Base-by-base conservation (phyloP, 2,113 vertebrate genomes). In the Ancistrus triradiatus region DNA sequence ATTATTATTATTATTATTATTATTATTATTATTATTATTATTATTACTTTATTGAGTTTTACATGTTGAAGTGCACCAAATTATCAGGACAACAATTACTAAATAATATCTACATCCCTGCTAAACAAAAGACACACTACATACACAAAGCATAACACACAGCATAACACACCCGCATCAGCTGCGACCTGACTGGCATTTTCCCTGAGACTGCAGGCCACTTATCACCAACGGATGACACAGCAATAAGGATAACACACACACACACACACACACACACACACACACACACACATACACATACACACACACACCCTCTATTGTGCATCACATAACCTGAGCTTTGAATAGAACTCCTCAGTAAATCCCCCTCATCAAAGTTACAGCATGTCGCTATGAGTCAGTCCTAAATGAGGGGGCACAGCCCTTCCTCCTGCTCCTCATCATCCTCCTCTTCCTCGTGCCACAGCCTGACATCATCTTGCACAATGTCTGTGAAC, bases 201-300 rank as follows among this genome's bases (percentile, higher is more conserved):
- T 46, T 52, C 56, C 35, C 9, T 49, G 10, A 19, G 18, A 27
- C 17, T 55, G 19, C 42, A 28, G 53, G 66, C 53, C 67, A 37
- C n/a, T 47, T 38, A 28, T 19, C 10, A 25, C 40, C 44, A 57
- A 25, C 33, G 59, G 51, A 66, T 66, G 63, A 66, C 63, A 66
- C 63, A 66, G 63, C 63, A 66, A 13, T 38, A 7, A 10, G 22
- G 35, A 2, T 4, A 1, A 14, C 28, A 50, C 31, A 50, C 27
- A 35, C 49, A 27, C 35, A 48, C 46, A 21, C 46, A 48, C 19
- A 48, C 46, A 48, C 46, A 21, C 46, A 48, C 43, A 46, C 18
- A 46, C 43, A 46, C 43, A 21, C 43, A 46, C 43, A 46, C 43
- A 46, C 43, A 46, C n/a, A 38, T 15, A 38, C 35, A 38, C 28